Conservation (phyloP, 2,888 invertebrate genomes). For the Pasiphila rectangulata region DNA sequence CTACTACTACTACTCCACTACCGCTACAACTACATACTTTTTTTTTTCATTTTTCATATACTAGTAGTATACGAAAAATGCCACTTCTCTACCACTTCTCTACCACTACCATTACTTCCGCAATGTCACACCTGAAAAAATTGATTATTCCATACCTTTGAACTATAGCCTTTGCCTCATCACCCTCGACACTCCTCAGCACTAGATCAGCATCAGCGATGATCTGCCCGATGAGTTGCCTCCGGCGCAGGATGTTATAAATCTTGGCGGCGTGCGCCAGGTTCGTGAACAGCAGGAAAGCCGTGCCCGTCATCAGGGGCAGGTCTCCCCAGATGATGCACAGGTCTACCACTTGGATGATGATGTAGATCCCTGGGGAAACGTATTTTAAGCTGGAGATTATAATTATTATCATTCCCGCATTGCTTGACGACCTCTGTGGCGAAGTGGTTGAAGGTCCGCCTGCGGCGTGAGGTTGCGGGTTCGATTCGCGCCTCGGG, state of each 20-base stretch:
- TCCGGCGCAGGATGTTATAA: slow-evolving; percentile 50
- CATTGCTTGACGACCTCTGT: too few relatives aligned
- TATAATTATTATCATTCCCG: too few relatives aligned
- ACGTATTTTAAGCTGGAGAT: too few relatives aligned
- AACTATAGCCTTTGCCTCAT: slow-evolving; percentile 50
- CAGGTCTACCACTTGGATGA: slow-evolving; percentile 72
- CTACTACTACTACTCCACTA: too few relatives aligned
- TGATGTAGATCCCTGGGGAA: slow-evolving; percentile 59
- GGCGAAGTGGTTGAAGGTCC: too few relatives aligned
- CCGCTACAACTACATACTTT: too few relatives aligned
- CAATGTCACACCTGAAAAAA: slow-evolving; percentile 52
- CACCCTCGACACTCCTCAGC: slow-evolving; percentile 37
- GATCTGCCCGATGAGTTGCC: slow-evolving; percentile 45
- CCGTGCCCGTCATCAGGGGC: slow-evolving; percentile 67
- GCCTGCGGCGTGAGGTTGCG: too few relatives aligned
- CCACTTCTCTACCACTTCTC: too few relatives aligned
- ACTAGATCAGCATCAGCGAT: slow-evolving; percentile 47
- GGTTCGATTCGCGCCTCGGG: too few relatives aligned
- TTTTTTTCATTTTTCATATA: too few relatives aligned
- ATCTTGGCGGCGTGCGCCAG: slow-evolving; percentile 67
- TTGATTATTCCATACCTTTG: slow-evolving; percentile 42
- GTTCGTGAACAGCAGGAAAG: slow-evolving; percentile 71
- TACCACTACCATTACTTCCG: too few relatives aligned
- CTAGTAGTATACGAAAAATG: too few relatives aligned
- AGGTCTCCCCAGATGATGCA: slow-evolving; percentile 70